A percentile compares a stretch with the other conserved stretches of the same genome.
phyloP scores from a whole-genome alignment of 2,888 invertebrate genomes.

The Cetonia aurata region DNA sequence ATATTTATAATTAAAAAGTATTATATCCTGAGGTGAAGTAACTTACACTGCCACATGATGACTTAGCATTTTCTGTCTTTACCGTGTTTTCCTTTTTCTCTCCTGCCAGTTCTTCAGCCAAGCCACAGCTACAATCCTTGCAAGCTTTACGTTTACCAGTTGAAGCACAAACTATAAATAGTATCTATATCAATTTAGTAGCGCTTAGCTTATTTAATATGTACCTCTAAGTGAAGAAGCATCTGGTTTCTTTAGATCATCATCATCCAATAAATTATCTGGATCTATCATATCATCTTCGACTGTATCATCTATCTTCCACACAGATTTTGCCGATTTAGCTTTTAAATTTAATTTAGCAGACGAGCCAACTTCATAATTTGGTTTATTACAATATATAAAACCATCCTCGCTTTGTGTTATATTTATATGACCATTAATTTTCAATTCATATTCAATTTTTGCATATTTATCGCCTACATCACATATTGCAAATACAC shows the following conservation, averaged over 20 bases:
- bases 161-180: conserved; percentile 79
- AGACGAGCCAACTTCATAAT: conserved; percentile 79
- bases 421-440: conserved; percentile 61
- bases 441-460: conserved; percentile 59
- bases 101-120: conserved; percentile 90
- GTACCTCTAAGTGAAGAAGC: conserved; percentile 85
- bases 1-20: conserved; percentile 51
- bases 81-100: conserved; percentile 70
- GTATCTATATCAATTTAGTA: conserved; percentile 6
- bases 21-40: background rate
- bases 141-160: conserved; percentile 96
- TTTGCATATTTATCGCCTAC: conserved; percentile 47
- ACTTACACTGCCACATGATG: conserved; percentile 97
- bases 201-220: conserved; percentile 10
- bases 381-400: conserved; percentile 73
- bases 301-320: conserved; percentile 79
- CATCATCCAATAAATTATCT: conserved; percentile 89
- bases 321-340: conserved; percentile 69
- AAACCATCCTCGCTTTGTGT: conserved; percentile 47
- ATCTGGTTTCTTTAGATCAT: conserved; percentile 90
- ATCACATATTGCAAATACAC: conserved; percentile 53
- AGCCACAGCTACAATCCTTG: conserved; percentile 97
- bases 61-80: conserved; percentile 74
- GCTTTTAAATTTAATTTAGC: conserved; percentile 68
- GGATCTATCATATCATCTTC: conserved; percentile 89